Base-by-base conservation (phyloP, 2,888 invertebrate species). In the Alloscopus bannaensis region DNA sequence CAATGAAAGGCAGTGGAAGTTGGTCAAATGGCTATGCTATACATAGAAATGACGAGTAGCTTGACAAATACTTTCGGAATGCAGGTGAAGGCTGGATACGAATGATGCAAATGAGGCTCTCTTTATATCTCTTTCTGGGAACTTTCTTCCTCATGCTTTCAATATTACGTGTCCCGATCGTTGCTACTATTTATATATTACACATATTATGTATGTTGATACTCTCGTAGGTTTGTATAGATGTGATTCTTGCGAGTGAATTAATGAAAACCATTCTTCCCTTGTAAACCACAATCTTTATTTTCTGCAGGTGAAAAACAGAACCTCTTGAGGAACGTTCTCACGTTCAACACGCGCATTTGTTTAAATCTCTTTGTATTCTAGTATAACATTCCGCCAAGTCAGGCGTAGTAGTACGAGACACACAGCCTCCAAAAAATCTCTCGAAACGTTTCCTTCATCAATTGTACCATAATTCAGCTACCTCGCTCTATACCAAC, bases 381-480 rank as follows among this genome's bases (percentile, higher is more conserved):
- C 60, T 76, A 76, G 76, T 69, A 60, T 62, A 76, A 69, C 24
- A 66, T 50, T 36, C 76, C 50, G 3, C 68, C 60, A 42, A 68
- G 29, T 18, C 68, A 68, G 45, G 40, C 76, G 52, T 52, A n/a
- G n/a, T 76, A 62, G 52, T 59, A 16, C 60, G 42, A n/a, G n/a
- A 11, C 62, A 76, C 47, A 60, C 76, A 42, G 76, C 76, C 31
- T 76, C 76, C 31, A 76, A 60, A n/a, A n/a, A n/a, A n/a, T 26
- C 60, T 68, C 65, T 76, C 66, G 60, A 70, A 50, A 47, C 18
- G 45, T 42, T 60, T 24, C 20, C 18, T 62, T 20, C 36, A 8
- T 18, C 28, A 18, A 47, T 22, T 57, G 57, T 40, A 47, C 65
- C 50, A 50, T 29, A 31, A 16, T 52, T 13, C 24, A 52, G 13